Evolutionary conservation across 1,140 invertebrate genomes (phyloP).

Genomic region (Bombus impatiens): DNA sequence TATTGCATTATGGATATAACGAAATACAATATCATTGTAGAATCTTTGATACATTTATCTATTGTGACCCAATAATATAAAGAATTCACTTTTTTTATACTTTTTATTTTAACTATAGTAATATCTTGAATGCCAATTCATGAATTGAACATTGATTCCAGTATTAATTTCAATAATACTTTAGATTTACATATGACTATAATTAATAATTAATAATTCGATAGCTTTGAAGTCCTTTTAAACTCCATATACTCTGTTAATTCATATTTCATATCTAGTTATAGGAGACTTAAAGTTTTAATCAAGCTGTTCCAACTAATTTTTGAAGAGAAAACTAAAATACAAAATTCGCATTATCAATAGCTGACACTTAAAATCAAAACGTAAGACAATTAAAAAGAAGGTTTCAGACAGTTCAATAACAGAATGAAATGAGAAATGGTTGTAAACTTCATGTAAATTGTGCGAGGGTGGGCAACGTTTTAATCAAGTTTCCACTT

Average conservation of each 20-base stretch:
- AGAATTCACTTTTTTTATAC: neutral
- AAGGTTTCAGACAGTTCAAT: neutral
- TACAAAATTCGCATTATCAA: neutral
- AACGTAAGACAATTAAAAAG: constrained; percentile 6
- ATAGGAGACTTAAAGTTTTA: neutral
- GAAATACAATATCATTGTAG: neutral
- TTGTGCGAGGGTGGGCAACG: neutral
- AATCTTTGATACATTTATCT: neutral
- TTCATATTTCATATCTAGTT: neutral
- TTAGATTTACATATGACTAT: neutral
- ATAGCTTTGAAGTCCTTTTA: neutral
- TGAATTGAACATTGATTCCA: too few species aligned
- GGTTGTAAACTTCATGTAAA: constrained; percentile 7
- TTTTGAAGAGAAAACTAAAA: neutral
- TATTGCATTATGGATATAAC: too few species aligned
- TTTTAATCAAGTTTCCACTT: constrained; percentile 1
- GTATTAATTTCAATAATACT: too few species aligned
- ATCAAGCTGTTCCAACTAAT: neutral
- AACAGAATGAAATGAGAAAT: constrained; percentile 1
- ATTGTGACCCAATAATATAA: neutral
- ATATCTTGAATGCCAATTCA: neutral
- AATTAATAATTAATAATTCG: too few species aligned
- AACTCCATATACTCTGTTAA: neutral
- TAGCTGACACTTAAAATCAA: constrained; percentile 11
- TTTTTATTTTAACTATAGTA: neutral